phyloP scores from a whole-genome alignment of 2,797 vertebrate genomes.

The Aselliscus stoliczkanus region DNA sequence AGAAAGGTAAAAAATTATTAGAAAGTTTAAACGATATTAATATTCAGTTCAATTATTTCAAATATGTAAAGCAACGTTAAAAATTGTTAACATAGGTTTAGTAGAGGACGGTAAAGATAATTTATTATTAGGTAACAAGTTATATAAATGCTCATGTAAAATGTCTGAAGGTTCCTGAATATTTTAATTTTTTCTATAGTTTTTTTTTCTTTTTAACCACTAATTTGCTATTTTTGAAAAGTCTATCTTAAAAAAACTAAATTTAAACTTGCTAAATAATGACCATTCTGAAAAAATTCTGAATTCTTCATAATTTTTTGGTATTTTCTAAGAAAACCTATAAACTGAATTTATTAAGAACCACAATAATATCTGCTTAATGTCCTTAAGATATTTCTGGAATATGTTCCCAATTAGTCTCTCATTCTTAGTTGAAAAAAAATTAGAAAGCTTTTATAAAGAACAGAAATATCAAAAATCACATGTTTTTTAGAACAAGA shows the following conservation, averaged over 20 bases:
- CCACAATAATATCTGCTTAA: not conserved
- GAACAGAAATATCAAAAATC: not conserved
- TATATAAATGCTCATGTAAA: not conserved
- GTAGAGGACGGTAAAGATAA: not conserved
- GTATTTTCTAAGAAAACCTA: not conserved
- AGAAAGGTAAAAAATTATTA: not conserved
- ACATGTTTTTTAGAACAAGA: not conserved
- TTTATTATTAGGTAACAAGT: not conserved
- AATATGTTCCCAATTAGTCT: not conserved
- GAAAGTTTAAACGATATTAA: not conserved
- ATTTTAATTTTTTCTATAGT: not conserved
- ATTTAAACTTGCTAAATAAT: conserved; percentile 10
- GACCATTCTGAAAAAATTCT: not conserved
- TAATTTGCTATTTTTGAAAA: conserved; percentile 31
- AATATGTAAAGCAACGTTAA: not conserved
- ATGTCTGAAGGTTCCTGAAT: not conserved
- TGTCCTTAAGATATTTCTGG: not conserved
- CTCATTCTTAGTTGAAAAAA: not conserved
- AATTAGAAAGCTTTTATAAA: not conserved
- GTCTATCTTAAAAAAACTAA: not conserved
- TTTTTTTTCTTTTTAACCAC: not conserved
- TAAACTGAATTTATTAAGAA: not conserved
- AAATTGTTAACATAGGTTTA: not conserved
- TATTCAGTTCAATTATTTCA: not conserved
- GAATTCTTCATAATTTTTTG: not conserved